Base-by-base conservation (phyloP, 1,140 invertebrate genomes). In the Danaus plexippus region DNA sequence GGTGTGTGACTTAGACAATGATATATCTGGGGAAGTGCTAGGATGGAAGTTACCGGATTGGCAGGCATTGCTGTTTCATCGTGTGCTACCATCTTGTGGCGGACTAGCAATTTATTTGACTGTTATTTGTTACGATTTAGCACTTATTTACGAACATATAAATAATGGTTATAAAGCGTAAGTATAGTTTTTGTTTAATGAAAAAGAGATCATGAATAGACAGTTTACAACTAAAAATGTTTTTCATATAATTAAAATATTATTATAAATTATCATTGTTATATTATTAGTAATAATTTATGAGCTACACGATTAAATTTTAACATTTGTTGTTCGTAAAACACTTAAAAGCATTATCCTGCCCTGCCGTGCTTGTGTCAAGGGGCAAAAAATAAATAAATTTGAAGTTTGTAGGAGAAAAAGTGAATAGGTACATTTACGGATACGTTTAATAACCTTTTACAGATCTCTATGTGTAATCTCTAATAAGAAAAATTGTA, bases 21-120 rank as follows among this genome's bases (percentile, higher is more conserved):
- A 84, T 51, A 71, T 84, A 8, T 75, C 84, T 2, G 81, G 77
- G 15, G 84, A 77, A 47, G 54, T 84, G 12, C 46, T 87, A 43
- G 82, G 82, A 41, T 69, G 68, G 69, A 80, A 76, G 57, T 43
- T 85, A 40, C 74, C 79, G 42, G 61, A 73, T 47, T 87, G 84
- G 82, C 79, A 84, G 45, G 73, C 84, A 1, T 54, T 87, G 42
- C 57, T 85, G 15, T 22, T 84, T 42, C 80, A 85, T 32, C 61
- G 80, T 49, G 84, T 85, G 22, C 54, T 85, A 51, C 84, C 84
- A 32, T 75, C 82, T 43, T 84, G 78, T 47, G 82, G 79, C 1
- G 84, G 84, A 2, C 62, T 87, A 1, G 22, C 85, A 9, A 59
- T 81, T 9, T 87, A 87, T 43, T 58, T 87, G 2, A 73, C 72